phyloP scores from a whole-genome alignment of 2,113 vertebrate species.

The Raja brachyura region DNA sequence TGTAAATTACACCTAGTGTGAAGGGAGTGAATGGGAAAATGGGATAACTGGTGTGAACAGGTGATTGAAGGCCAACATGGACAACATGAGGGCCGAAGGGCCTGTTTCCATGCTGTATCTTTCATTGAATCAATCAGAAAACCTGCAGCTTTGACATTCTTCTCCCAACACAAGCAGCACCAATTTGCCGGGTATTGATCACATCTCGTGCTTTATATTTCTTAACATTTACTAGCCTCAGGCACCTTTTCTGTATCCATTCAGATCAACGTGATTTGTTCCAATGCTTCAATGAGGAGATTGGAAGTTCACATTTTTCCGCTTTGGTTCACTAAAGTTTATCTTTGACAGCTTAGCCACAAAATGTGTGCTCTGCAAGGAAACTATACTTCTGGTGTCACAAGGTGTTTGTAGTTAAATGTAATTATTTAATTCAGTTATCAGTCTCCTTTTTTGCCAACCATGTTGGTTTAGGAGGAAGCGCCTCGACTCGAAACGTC shows the following conservation, averaged over 20 bases:
- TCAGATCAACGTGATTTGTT: background rate
- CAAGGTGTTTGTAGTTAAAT: background rate
- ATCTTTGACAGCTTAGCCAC: background rate
- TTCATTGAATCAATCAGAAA: background rate
- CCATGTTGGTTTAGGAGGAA: too few species aligned
- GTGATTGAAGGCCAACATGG: too few species aligned
- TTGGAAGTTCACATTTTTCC: background rate
- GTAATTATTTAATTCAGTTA: background rate
- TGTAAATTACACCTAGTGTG: too few species aligned
- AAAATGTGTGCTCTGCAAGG: background rate
- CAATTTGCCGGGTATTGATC: background rate
- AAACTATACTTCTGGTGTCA: background rate
- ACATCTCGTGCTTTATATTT: background rate
- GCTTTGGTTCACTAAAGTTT: background rate
- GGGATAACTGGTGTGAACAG: too few species aligned
- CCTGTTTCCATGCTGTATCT: too few species aligned
- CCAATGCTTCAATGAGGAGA: background rate
- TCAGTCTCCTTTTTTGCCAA: background rate
- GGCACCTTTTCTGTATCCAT: background rate
- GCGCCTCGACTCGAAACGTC: too few species aligned
- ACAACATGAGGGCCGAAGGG: too few species aligned
- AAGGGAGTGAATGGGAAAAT: too few species aligned
- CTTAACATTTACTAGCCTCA: background rate
- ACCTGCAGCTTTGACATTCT: background rate
- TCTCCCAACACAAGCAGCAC: background rate